Evolutionary conservation across 2,888 invertebrate genomes (phyloP), one percentile per base, ranked within the genome.

Genomic region (Schrankia costaestrigalis): DNA sequence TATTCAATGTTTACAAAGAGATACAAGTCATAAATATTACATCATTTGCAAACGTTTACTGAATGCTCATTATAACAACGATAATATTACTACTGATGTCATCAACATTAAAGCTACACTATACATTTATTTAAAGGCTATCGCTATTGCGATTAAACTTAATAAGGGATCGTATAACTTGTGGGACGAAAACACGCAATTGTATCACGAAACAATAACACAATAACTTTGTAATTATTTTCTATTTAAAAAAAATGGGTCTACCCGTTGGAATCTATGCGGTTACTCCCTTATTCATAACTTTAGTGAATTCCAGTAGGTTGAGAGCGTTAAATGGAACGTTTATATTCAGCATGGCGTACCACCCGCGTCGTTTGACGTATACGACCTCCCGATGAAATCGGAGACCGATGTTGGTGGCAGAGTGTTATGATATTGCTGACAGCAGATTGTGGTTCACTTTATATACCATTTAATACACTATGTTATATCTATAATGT

Each of bases 301-400:
- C 36, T 39, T 40, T 39, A 52, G 46, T 43, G 57, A 63, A 54
- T 63, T 63, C 54, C 59, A 64, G 67, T 65, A 63, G 64, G 56
- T 57, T 50, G 63, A 63, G 57, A 62, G 64, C 72, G 64, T 72
- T 73, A 68, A n/a, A 72, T 69, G 63, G 67, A 56, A 70, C 70
- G 77, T 79, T 79, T 83, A 79, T 79, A 78, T 80, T 78, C 73
- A 72, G 67, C 64, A 55, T 59, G 53, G 67, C 65, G 59, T 71
- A 69, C 84, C 83, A 80, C 83, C 81, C 84, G 80, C 84, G 76
- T 74, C 62, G 83, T 63, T 56, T 61, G 56, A 49, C 56, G 60
- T 50, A 64, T 62, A 54, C 63, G 61, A 61, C 58, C 60, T 63
- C 60, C 56, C 65, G 62, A 67, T 69, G 71, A 73, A 78, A 79